A percentile compares a stretch with the other conserved stretches of the same genome.
Conservation (phyloP, 2,113 vertebrate species). For the Actenoides hombroni region DNA sequence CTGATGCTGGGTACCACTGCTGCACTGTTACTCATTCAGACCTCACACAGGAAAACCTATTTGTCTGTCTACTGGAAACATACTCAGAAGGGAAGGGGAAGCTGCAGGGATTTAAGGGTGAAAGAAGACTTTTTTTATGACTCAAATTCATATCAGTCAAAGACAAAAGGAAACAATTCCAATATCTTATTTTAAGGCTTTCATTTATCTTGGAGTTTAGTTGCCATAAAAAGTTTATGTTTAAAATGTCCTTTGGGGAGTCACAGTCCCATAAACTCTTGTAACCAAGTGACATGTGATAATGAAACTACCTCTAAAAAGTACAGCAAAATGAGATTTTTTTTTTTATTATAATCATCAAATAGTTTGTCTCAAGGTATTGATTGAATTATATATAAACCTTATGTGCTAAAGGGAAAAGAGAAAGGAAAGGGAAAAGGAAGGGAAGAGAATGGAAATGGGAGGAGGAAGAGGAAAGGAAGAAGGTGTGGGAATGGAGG, state of each 20-base stretch:
- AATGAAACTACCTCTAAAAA: constrained; percentile 72
- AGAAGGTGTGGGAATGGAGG: fast-evolving
- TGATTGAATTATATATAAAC: constrained; percentile 75
- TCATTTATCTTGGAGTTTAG: constrained; percentile 73
- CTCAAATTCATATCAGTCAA: constrained; percentile 67
- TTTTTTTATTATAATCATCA: constrained; percentile 72
- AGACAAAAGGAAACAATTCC: constrained; percentile 64
- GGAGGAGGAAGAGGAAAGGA: fast-evolving
- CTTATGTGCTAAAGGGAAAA: not conserved
- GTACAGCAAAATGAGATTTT: constrained; percentile 63
- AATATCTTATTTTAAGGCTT: constrained; percentile 74
- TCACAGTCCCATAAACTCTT: constrained; percentile 73
- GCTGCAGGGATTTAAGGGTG: not conserved
- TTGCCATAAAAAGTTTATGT: constrained; percentile 67
- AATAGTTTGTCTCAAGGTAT: constrained; percentile 61
- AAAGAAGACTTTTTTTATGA: not conserved
- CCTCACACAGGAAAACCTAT: not conserved
- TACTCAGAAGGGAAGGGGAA: not conserved
- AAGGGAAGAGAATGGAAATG: fast-evolving
- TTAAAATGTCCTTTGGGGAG: constrained; percentile 70
- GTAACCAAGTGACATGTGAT: constrained; percentile 57
- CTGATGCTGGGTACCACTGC: not conserved
- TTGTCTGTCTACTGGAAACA: not conserved
- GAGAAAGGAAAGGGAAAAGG: not conserved
- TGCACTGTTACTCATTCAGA: not conserved